phyloP scores from a whole-genome alignment of 2,113 vertebrate genomes.

The Pachypanchax playfairii region DNA sequence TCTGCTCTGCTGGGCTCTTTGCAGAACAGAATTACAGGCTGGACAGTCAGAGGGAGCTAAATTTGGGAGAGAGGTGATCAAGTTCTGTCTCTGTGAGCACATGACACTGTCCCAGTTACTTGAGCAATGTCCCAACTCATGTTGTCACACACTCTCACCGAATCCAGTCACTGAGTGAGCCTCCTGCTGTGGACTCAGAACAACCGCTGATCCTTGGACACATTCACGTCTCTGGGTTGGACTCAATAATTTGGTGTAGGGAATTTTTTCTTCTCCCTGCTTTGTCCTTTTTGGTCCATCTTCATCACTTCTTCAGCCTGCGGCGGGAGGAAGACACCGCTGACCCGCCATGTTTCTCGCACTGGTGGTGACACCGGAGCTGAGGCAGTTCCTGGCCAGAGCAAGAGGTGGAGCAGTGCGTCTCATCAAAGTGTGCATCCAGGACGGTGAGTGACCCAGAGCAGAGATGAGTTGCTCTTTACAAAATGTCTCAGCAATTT shows the following conservation, averaged over 20 bases:
- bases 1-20: constrained; percentile 42
- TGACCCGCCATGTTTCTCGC: constrained; percentile 91
- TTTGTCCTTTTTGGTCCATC: neutral
- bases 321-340: constrained; percentile 53
- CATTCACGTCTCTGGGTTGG: constrained; percentile 2
- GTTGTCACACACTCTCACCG: constrained; percentile 45
- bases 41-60: constrained; percentile 78
- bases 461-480: too few relatives aligned
- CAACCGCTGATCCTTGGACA: neutral
- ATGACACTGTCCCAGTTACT: constrained; percentile 77
- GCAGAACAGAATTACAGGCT: constrained; percentile 63
- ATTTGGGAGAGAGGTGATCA: constrained; percentile 83
- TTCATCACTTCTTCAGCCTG: constrained; percentile 8
- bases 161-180: constrained; percentile 35
- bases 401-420: constrained; percentile 89
- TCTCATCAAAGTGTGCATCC: constrained; percentile 95
- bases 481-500: too few relatives aligned
- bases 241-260: constrained; percentile 30
- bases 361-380: constrained; percentile 91
- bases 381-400: constrained; percentile 93
- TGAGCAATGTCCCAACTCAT: constrained; percentile 64
- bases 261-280: constrained; percentile 5
- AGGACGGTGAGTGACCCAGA: constrained; percentile 88
- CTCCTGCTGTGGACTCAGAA: constrained; percentile 19
- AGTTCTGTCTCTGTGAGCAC: constrained; percentile 82